Evolutionary conservation across 2,113 vertebrate species (phyloP).

Genomic region (Collichthys lucidus): DNA sequence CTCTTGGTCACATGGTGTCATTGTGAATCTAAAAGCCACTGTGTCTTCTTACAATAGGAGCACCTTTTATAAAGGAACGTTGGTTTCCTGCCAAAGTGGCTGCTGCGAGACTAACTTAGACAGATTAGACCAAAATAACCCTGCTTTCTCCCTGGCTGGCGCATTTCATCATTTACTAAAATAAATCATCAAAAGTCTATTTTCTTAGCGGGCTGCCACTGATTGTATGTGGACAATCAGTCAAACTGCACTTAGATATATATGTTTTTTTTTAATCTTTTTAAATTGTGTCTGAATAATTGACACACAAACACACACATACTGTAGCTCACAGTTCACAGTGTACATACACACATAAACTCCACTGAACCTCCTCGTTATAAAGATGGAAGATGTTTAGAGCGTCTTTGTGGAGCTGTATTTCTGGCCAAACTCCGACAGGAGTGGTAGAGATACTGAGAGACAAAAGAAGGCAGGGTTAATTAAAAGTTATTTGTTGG

Average conservation of each 20-base stretch:
- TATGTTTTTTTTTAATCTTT: background rate
- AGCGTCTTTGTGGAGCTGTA: background rate
- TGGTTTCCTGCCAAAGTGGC: background rate
- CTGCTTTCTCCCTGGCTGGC: background rate
- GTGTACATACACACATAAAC: background rate
- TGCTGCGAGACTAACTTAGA: background rate
- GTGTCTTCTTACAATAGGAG: background rate
- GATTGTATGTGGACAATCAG: background rate
- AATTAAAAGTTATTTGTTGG: background rate
- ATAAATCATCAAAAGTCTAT: no score
- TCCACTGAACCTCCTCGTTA: background rate
- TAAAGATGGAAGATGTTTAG: background rate
- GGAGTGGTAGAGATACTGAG: background rate
- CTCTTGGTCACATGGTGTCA: conserved; percentile 10
- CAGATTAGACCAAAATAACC: background rate
- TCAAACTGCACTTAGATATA: background rate
- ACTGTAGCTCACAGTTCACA: background rate
- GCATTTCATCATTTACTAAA: background rate
- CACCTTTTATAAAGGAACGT: background rate
- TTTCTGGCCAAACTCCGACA: background rate
- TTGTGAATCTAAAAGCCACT: background rate
- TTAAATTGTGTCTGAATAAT: background rate
- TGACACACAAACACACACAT: background rate
- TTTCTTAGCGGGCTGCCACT: background rate
- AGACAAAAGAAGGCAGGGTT: background rate